phyloP scores from a whole-genome alignment of 2,113 vertebrate species.

The Todiramphus chloris region DNA sequence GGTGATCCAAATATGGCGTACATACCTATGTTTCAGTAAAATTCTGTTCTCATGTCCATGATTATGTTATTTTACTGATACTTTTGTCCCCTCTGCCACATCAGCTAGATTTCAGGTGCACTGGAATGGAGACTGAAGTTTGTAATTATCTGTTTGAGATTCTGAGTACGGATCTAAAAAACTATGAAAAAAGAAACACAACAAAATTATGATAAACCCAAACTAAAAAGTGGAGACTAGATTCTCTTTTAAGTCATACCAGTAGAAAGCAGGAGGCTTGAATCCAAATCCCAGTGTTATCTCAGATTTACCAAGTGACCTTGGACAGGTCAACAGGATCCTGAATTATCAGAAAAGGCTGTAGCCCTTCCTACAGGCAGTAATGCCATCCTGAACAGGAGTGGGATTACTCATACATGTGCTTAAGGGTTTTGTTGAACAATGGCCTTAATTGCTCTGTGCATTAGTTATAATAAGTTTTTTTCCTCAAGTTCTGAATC shows the following conservation, averaged over 20 bases:
- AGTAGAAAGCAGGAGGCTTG: background rate
- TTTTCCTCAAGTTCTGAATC: background rate
- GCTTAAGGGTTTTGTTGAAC: slow-evolving; percentile 20
- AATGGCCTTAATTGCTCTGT: background rate
- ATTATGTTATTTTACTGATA: background rate
- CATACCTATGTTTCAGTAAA: background rate
- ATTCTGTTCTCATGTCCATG: background rate
- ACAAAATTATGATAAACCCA: background rate
- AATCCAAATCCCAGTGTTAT: slow-evolving; percentile 7
- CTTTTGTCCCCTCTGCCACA: background rate
- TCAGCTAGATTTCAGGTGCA: background rate
- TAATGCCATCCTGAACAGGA: background rate
- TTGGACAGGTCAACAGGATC: background rate
- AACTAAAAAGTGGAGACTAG: background rate
- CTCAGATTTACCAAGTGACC: slow-evolving; percentile 23
- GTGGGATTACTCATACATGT: background rate
- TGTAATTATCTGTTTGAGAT: background rate
- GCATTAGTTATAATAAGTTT: background rate
- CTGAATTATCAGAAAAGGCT: background rate
- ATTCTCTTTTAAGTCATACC: background rate
- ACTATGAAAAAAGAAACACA: background rate
- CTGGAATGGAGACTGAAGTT: background rate
- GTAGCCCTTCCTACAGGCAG: background rate
- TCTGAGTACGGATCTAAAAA: background rate
- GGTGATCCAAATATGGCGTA: background rate